Evolutionary conservation across 30 jellyfish, hydroid and myxozoan species (phyloP), one percentile per base, ranked within the genome.

Genomic region (Morbakka virulenta): DNA sequence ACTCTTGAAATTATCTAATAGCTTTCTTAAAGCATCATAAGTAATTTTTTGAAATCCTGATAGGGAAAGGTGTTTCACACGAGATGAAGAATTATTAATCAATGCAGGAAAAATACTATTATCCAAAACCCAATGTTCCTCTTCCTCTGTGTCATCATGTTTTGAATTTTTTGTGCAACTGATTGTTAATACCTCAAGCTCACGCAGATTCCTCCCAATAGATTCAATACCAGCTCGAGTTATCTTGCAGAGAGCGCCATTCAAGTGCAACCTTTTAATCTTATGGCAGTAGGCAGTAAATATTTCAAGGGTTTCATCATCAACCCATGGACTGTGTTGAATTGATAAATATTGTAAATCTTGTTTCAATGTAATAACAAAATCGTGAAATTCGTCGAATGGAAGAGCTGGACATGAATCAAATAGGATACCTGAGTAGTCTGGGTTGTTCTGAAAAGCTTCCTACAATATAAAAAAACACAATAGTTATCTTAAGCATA

Each of bases 201-300:
- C 83, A 57, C 92, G 57, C 51, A 96, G 85, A 67, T 91, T 91
- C 70, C 98, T 91, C 22, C 96, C 96, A 79, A 91, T 85, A 50
- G 98, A 91, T 80, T 91, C 98, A 41, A 91, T 91, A 17, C 98
- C 98, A 4, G 95, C 87, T 6, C 94, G 91, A 24, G 98, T 84
- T 81, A 91, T 85, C 48, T 85, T 76, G n/a, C 77, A 62, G 61
- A 84, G 84, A 14, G 86, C 80, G 50, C 98, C 98, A 51, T 67
- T 57, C 75, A 91, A 79, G 49, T 91, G 95, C 34, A 91, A 69
- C 79, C 85, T 91, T 77, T 70, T 74, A 47, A 91, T 62, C 65
- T 85, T 91, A 50, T 81, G 85, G 76, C 98, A 91, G 64, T 78
- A 84, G 76, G 98, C 96, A 12, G 98, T 91, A 70, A 91, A 72